Base-by-base conservation (phyloP, 2,797 vertebrate genomes). In the Ataeniobius toweri region DNA sequence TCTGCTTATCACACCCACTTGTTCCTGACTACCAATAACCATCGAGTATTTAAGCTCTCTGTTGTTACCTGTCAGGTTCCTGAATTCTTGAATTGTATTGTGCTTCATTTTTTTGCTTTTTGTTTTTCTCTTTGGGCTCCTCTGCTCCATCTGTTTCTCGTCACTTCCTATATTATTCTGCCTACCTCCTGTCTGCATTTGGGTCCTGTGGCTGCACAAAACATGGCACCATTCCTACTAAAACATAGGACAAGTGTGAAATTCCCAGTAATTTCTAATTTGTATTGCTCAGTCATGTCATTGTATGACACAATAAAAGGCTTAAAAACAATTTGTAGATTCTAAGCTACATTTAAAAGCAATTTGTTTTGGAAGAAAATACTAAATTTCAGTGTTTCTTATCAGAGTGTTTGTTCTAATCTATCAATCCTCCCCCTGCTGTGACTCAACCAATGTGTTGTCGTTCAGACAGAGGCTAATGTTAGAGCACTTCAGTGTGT, bases 401-500 rank as follows among this genome's bases (percentile, higher is more conserved):
- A 71, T 80, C 59, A 61, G 58, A 67, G 69, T 12, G 75, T 88
- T 88, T 89, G 89, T 89, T 88, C 80, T 83, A 36, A 84, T 83
- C 80, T 77, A 80, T 83, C 80, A 88, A 83, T 90, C 88, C 84
- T 88, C 89, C 86, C 88, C 89, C 87, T 89, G 91, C 89, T 84
- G 83, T 93, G 91, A 93, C 90, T 92, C 91, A 93, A 82, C 87
- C 71, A 31, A 83, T 79, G 88, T 80, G 90, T 80, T 90, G 80
- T 76, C 71, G 79, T 82, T 86, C 80, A 93, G 91, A 87, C 92
- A 88, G 89, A 87, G 86, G 84, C 90, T 93, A 89, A 90, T 91
- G 86, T 90, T 89, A 89, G 88, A 90, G 83, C 85, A 85, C 84
- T 86, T 85, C 78, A 90, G 77, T 87, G 89, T 91, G 91, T 90